A percentile compares a stretch with the other conserved stretches of the same genome.
Conservation (phyloP, 2,797 vertebrate genomes). For the Phoxinus dragarum region DNA sequence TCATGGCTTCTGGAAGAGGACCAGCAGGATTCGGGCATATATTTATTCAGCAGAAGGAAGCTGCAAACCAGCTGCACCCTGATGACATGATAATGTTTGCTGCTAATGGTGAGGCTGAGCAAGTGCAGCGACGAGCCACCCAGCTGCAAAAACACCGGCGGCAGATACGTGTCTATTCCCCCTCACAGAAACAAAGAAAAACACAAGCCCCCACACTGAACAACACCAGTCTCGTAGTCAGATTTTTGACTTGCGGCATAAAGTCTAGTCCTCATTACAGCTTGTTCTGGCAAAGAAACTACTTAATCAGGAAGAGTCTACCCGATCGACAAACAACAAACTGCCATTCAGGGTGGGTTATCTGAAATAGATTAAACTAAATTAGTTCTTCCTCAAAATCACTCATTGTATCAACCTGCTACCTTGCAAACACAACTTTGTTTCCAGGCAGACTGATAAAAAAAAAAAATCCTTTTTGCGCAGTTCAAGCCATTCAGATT, state of each 20-base stretch:
- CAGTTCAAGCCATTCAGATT: not conserved
- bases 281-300: not conserved
- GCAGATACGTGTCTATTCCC: conserved; percentile 41
- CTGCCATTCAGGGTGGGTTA: not conserved
- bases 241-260: not conserved
- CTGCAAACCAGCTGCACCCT: conserved; percentile 57
- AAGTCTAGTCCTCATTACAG: not conserved
- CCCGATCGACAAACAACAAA: not conserved
- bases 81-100: conserved; percentile 52
- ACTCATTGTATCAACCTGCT: not conserved
- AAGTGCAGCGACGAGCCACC: conserved; percentile 26
- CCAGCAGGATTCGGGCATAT: conserved; percentile 51
- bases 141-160: conserved; percentile 47
- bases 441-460: not conserved
- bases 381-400: not conserved
- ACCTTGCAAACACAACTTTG: not conserved
- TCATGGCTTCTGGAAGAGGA: conserved; percentile 43
- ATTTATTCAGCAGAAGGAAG: conserved; percentile 57
- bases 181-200: conserved; percentile 20
- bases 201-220: not conserved
- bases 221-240: not conserved
- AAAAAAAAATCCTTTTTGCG: not conserved
- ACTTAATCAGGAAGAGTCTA: not conserved
- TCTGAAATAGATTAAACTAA: not conserved
- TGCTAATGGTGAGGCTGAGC: conserved; percentile 50